Percentiles rank a stretch among this genome's conserved stretches.
Conservation (phyloP, 2,888 invertebrate genomes). For the Abscondita cerata region DNA sequence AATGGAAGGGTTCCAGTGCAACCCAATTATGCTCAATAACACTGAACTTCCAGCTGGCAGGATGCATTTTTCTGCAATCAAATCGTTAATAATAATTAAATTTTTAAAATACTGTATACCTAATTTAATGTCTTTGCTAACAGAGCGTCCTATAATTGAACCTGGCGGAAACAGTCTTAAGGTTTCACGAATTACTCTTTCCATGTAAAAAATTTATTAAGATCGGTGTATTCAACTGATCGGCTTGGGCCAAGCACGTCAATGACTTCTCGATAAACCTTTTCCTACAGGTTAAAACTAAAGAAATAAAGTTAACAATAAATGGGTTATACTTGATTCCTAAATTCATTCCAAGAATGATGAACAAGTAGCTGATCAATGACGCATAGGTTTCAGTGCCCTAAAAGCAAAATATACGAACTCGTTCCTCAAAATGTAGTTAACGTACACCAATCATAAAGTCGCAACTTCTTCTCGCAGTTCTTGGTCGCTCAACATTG, state of each 20-base stretch:
- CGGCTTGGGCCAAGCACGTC: constrained; percentile 59
- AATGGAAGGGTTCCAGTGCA: constrained; percentile 60
- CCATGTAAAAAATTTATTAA: constrained; percentile 62
- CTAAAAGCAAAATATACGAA: too few relatives aligned
- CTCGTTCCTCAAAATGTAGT: too few relatives aligned
- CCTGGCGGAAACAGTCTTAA: constrained; percentile 59
- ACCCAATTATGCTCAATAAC: constrained; percentile 56
- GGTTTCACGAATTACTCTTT: constrained; percentile 65
- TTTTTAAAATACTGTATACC: constrained; percentile 11
- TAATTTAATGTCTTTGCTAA: constrained; percentile 24
- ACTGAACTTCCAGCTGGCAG: too few relatives aligned
- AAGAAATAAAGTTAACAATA: not conserved
- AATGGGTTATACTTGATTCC: constrained; percentile 50
- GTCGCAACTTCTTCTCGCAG: constrained; percentile 65
- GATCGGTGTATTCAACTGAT: constrained; percentile 59
- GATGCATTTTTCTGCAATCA: constrained; percentile 54
- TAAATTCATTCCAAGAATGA: constrained; percentile 45
- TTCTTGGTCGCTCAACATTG: constrained; percentile 60
- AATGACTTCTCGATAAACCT: constrained; percentile 56
- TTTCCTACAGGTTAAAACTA: too few relatives aligned
- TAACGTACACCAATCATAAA: constrained; percentile 61
- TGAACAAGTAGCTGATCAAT: constrained; percentile 43
- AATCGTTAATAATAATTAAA: not conserved
- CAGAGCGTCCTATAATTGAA: constrained; percentile 40
- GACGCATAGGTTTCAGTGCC: constrained; percentile 49